Evolutionary conservation across 2,113 vertebrate genomes (phyloP), one percentile per base, ranked within the genome.

Genomic region (Eubucco bourcierii): DNA sequence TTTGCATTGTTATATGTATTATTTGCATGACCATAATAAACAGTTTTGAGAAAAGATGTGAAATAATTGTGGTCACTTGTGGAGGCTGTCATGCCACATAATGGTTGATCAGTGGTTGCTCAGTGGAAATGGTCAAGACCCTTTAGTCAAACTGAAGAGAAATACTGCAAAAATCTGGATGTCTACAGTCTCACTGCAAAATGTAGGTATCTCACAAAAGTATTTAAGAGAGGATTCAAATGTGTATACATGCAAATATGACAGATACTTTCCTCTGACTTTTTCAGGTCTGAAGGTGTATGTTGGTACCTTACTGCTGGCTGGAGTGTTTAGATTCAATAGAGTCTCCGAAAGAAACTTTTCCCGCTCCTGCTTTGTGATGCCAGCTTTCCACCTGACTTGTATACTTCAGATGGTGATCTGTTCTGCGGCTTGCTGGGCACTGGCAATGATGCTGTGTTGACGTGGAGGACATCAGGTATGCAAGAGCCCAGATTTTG

Each of bases 121-220:
- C 27, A 25, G 15, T 31, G 37, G 33, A 75, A 84, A 71, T 28
- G 7, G 11, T 50, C n/a, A 53, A 68, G 72, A 84, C 16, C 7
- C 31, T 18, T 50, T 15, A 37, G 50, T 12, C 46, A 75, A 82
- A 91, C 56, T 17, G 0, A 2, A 33, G 47, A 58, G 23, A 71
- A 72, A 46, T 19, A 50, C 4, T 18, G 9, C 0, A 1, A 66
- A 68, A 46, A 63, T 15, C 9, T 24, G 9, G 0, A 10, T 53
- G 37, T 67, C 33, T 80, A 20, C 34, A 68, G n/a, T 29, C 14
- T 70, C 31, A 37, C 12, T 84, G 80, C 21, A 65, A 46, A 76
- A 33, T 1, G 3, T 37, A 53, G 19, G n/a, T 58, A 33, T 28
- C 31, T 60, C 37, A 25, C 10, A 84, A 88, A 41, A 0, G 0